Evolutionary conservation across 2,888 invertebrate genomes (phyloP).

Genomic region (Drosophila barbarae): DNA sequence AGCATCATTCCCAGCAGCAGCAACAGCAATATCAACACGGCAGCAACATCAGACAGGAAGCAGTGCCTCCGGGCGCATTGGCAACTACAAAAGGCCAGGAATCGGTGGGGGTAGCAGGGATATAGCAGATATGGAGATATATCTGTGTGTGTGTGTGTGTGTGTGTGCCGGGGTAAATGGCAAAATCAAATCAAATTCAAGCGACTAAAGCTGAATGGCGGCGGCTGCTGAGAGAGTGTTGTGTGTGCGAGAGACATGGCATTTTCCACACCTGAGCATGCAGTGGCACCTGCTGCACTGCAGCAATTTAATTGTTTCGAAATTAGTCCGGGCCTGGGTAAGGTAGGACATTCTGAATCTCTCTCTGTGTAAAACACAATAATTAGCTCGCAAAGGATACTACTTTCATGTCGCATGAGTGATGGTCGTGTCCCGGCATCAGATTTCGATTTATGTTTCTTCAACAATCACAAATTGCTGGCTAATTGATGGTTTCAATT

Average conservation of each 20-base stretch:
- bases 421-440: background rate
- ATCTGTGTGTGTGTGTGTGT: background rate
- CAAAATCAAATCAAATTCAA: constrained; percentile 68
- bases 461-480: constrained; percentile 11
- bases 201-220: constrained; percentile 58
- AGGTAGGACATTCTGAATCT: constrained; percentile 8
- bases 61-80: constrained; percentile 28
- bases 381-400: constrained; percentile 14
- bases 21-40: constrained; percentile 16
- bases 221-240: constrained; percentile 9
- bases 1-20: background rate
- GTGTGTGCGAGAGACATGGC: background rate
- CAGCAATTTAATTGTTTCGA: constrained; percentile 19
- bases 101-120: background rate
- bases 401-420: background rate
- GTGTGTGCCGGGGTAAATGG: constrained; percentile 51
- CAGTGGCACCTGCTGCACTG: constrained; percentile 22
- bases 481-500: constrained; percentile 7
- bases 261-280: constrained; percentile 9
- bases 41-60: constrained; percentile 40
- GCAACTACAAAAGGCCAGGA: constrained; percentile 37
- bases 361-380: constrained; percentile 18
- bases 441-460: background rate
- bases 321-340: background rate
- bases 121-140: constrained; percentile 10